These are phyloP conservation scores for Xenus cinereus DNA, from an alignment of 2,113 vertebrate genomes.

Conservation along the genomic window DNA sequence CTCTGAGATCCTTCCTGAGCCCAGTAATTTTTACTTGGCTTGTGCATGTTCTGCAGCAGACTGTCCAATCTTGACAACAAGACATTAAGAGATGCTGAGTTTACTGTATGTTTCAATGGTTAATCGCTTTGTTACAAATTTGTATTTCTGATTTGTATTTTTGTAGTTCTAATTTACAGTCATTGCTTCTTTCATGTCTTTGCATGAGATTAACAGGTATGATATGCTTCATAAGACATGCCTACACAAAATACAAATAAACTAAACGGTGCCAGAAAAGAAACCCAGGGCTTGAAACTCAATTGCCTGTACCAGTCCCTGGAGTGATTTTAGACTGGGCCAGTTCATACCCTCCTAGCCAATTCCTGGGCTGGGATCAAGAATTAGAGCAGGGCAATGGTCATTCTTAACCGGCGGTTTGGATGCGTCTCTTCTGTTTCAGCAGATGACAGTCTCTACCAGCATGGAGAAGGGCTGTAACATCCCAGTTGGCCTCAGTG, in stretches of 20 bases:
- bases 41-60: background rate
- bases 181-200: background rate
- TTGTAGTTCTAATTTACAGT: background rate
- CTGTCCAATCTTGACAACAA: background rate
- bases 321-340: background rate
- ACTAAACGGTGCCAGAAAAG: background rate
- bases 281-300: background rate
- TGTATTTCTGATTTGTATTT: background rate
- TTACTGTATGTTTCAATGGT: background rate
- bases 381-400: background rate
- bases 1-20: background rate
- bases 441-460: background rate
- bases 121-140: background rate
- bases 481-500: background rate
- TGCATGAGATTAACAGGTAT: background rate
- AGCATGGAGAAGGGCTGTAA: background rate
- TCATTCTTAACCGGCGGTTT: background rate
- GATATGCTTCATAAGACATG: background rate
- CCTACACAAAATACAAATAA: background rate
- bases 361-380: background rate
- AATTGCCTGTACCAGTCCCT: background rate
- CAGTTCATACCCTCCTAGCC: background rate
- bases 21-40: background rate
- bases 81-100: background rate
- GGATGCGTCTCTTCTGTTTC: background rate